These are phyloP conservation scores for Trematomus loennbergii DNA, from an alignment of 2,113 vertebrate species.

Conservation along the genomic window DNA sequence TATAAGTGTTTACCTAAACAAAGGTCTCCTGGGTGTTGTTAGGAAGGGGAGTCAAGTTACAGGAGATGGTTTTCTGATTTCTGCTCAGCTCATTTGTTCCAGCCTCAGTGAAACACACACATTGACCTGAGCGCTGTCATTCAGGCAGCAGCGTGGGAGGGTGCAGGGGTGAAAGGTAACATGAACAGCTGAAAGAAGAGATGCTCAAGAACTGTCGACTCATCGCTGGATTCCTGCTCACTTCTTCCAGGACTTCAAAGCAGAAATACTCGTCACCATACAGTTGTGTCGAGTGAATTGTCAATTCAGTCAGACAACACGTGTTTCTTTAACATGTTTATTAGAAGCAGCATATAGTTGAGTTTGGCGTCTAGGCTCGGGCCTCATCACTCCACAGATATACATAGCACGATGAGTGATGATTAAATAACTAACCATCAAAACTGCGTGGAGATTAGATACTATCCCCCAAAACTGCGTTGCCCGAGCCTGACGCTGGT, in stretches of 20 bases:
- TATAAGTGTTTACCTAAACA: constrained; percentile 14
- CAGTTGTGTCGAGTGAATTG: neutral
- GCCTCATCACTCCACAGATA: no score
- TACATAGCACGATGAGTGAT: no score
- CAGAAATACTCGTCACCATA: neutral
- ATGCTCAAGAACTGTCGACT: neutral
- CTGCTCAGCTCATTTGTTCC: constrained; percentile 8
- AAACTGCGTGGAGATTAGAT: no score
- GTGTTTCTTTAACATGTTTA: no score
- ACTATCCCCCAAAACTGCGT: no score
- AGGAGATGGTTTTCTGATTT: neutral
- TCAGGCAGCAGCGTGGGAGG: neutral
- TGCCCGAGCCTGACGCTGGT: no score
- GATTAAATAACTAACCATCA: no score
- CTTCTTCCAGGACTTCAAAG: neutral
- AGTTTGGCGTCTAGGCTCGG: no score
- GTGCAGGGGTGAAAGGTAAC: neutral
- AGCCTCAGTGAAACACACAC: neutral
- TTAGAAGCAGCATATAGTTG: no score
- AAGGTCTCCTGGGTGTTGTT: neutral
- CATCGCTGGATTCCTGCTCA: no score
- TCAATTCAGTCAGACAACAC: no score
- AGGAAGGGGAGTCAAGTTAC: neutral
- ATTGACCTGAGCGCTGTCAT: neutral
- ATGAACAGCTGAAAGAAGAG: neutral